phyloP scores from a whole-genome alignment of 2,888 invertebrate species.

The Lissocephala sabroskyi region DNA sequence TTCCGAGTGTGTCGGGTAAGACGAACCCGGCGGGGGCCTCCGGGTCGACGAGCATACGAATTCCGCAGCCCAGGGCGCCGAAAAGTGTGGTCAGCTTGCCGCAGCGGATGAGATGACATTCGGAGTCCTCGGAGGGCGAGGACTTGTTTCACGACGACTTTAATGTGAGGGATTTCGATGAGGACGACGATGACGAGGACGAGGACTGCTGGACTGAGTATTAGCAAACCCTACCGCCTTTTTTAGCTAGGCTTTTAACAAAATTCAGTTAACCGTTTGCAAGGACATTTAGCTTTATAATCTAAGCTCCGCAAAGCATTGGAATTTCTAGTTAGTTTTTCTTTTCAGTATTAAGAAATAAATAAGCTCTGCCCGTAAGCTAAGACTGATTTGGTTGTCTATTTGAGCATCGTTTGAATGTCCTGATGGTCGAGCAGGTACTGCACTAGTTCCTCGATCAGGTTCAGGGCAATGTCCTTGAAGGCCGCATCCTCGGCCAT shows the following conservation, averaged over 20 bases:
- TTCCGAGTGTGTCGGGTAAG: conserved; percentile 70
- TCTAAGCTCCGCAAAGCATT: conserved; percentile 1
- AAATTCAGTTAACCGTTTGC: neutral
- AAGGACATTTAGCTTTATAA: neutral
- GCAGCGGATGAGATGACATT: conserved; percentile 71
- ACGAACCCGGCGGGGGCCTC: conserved; percentile 42
- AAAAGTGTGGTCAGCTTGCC: conserved; percentile 64
- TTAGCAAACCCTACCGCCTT: conserved; percentile 15
- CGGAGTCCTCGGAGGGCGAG: conserved; percentile 71
- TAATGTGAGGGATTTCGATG: conserved; percentile 65
- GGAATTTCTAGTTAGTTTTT: conserved; percentile 26
- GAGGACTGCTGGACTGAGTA: conserved; percentile 67
- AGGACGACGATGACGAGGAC: conserved; percentile 49
- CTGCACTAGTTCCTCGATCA: conserved; percentile 64
- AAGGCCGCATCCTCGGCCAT: conserved; percentile 67
- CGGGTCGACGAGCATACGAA: conserved; percentile 68
- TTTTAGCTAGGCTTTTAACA: conserved; percentile 31
- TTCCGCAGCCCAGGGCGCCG: conserved; percentile 67
- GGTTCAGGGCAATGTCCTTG: conserved; percentile 53
- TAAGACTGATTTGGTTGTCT: too few relatives aligned
- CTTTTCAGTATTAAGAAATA: conserved; percentile 3
- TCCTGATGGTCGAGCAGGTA: conserved; percentile 36
- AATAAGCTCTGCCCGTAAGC: conserved; percentile 37
- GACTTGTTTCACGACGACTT: conserved; percentile 70
- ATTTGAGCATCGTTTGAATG: too few relatives aligned